phyloP scores from a whole-genome alignment of 2,888 invertebrate species.

The Bellardia bayeri region DNA sequence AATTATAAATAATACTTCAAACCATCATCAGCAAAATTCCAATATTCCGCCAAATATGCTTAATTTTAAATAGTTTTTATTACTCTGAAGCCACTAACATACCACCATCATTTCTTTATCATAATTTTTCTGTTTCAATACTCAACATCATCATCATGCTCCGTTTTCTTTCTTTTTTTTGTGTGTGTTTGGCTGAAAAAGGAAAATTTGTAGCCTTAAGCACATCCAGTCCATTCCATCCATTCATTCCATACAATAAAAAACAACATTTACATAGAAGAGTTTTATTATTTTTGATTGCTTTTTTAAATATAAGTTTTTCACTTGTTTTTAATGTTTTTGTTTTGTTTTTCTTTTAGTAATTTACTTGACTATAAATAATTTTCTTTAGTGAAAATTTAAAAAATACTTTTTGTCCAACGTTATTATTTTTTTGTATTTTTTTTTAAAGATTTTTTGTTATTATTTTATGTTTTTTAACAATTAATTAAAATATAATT shows the following conservation, averaged over 20 bases:
- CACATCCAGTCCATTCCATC: background rate
- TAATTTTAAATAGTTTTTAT: background rate
- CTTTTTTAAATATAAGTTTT: conserved; percentile 66
- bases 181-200: conserved; percentile 55
- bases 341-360: conserved; percentile 50
- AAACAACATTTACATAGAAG: conserved; percentile 73
- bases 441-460: conserved; percentile 37
- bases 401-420: conserved; percentile 72
- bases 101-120: conserved; percentile 56
- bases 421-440: conserved; percentile 52
- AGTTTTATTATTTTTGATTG: conserved; percentile 73
- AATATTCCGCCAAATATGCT: conserved; percentile 51
- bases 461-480: conserved; percentile 59
- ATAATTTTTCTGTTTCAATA: background rate
- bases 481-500: conserved; percentile 70
- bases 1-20: conserved; percentile 37
- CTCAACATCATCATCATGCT: conserved; percentile 56
- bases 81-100: conserved; percentile 63
- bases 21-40: conserved; percentile 66
- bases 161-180: conserved; percentile 10
- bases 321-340: conserved; percentile 66
- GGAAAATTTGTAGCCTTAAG: conserved; percentile 26
- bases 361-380: conserved; percentile 68
- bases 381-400: conserved; percentile 68
- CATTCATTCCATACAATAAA: conserved; percentile 54